Conservation (phyloP, 2,888 invertebrate genomes). For the Diloba caeruleocephala region DNA sequence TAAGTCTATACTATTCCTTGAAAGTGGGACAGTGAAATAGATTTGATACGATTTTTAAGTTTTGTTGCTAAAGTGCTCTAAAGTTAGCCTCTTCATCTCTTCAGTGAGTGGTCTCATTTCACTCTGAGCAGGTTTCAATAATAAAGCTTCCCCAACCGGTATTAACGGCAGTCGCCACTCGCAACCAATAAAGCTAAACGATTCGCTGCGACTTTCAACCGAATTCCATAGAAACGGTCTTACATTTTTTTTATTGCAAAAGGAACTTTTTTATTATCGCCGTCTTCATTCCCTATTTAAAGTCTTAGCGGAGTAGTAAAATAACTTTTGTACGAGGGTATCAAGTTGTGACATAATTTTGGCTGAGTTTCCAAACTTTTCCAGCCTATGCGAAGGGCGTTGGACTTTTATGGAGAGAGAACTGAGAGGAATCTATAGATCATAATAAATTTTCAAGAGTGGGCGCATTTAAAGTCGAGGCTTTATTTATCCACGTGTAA, state of each 20-base stretch:
- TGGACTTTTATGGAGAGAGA: constrained; percentile 64
- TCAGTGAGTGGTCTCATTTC: constrained; percentile 28
- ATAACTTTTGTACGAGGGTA: constrained; percentile 72
- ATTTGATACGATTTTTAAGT: constrained; percentile 33
- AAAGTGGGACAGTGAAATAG: not conserved
- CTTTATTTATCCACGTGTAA: constrained; percentile 72
- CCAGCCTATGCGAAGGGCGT: constrained; percentile 41
- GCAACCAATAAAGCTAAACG: constrained; percentile 42
- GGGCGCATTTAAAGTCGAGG: constrained; percentile 49
- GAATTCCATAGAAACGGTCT: constrained; percentile 32
- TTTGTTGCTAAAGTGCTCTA: constrained; percentile 23
- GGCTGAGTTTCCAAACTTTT: constrained; percentile 65
- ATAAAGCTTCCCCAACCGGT: constrained; percentile 41
- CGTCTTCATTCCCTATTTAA: constrained; percentile 71
- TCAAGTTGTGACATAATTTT: constrained; percentile 77
- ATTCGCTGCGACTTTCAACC: constrained; percentile 25
- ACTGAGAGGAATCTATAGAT: constrained; percentile 75
- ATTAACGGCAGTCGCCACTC: constrained; percentile 44
- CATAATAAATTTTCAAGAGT: constrained; percentile 74
- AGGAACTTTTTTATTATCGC: constrained; percentile 55
- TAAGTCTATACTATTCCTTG: constrained; percentile 8
- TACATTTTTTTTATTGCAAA: constrained; percentile 49
- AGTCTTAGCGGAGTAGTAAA: constrained; percentile 79
- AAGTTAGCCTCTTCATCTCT: constrained; percentile 29
- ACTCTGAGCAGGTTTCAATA: constrained; percentile 26